These are phyloP conservation scores for Catostomus latipinnis DNA, from an alignment of 2,797 vertebrate species.

Conservation along the genomic window DNA sequence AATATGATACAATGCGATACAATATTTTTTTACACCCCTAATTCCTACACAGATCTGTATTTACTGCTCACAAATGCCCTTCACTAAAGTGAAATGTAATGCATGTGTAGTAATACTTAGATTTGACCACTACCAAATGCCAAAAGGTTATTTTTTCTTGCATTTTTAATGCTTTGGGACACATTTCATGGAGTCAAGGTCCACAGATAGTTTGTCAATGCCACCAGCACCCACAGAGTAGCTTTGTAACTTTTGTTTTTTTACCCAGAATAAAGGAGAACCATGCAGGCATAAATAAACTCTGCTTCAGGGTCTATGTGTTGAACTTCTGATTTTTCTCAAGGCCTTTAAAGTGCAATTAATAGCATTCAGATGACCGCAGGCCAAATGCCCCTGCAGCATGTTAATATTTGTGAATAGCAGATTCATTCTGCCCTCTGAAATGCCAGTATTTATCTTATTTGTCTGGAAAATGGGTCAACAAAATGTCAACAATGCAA, in stretches of 20 bases:
- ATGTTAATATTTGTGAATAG: constrained; percentile 22
- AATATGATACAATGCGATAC: too few relatives aligned
- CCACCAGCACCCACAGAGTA: neutral
- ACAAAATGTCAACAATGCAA: neutral
- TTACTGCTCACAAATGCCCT: neutral
- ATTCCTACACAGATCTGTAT: constrained; percentile 32
- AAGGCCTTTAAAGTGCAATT: constrained; percentile 58
- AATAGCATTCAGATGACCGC: constrained; percentile 52
- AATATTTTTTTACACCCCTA: too few relatives aligned
- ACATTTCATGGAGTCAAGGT: constrained; percentile 17
- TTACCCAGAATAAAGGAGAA: constrained; percentile 43
- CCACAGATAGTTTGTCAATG: constrained; percentile 25
- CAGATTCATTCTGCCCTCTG: constrained; percentile 11
- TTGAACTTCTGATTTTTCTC: constrained; percentile 57
- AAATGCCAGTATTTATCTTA: constrained; percentile 29
- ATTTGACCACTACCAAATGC: neutral
- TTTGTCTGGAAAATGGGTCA: constrained; percentile 11
- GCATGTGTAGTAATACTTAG: neutral
- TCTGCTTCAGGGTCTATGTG: constrained; percentile 47
- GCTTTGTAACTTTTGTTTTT: constrained; percentile 40
- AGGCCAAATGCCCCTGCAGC: constrained; percentile 40
- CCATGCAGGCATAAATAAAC: constrained; percentile 48
- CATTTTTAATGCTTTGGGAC: constrained; percentile 60
- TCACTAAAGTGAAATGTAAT: constrained; percentile 21
- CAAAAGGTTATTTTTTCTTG: constrained; percentile 57